Base-by-base conservation (phyloP, 2,888 invertebrate genomes). In the Harmothoe impar region DNA sequence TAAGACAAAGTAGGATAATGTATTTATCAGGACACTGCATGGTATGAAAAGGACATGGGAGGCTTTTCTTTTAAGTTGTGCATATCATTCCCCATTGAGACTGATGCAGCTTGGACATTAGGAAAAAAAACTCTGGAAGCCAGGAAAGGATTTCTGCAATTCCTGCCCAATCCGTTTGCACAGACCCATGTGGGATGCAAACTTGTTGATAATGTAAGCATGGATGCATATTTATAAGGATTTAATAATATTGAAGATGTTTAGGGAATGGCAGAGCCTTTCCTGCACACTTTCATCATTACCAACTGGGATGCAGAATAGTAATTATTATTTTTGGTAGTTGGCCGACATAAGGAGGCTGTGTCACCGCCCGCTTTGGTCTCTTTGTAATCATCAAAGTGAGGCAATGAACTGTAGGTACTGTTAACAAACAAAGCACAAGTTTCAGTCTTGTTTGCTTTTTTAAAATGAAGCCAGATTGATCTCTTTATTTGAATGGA, bases 11-110 rank as follows among this genome's bases (percentile, higher is more conserved):
- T 81, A 81, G 81, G 81, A 81, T 12, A 81, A 81, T 81, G 33
- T 81, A 81, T 81, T 81, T 81, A 81, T 81, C 81, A 81, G 33
- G 17, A 35, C 81, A 20, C 35, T 43, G 43, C 81, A 81, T 81
- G 81, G 7, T 81, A 35, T 35, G 33, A 12, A 81, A n/a, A 62
- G 23, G 15, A 33, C 23, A 43, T 35, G 81, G 81, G 43, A 35
- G 81, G 43, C 81, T 81, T 81, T 62, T 62, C 62, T 33, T 33
- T 81, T 35, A 20, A 15, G 43, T 43, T 81, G 81, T 43, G 81
- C 81, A 81, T 81, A 81, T 81, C 81, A 81, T 81, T 81, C 81
- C 81, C 35, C 43, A 25, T 25, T 31, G 17, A 7, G 77, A 77
- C 25, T 25, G 77, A 31, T 20, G 23, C 23, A 15, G 62, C 62